Conservation (phyloP, 2,113 vertebrate species). For the Pedionomus torquatus region DNA sequence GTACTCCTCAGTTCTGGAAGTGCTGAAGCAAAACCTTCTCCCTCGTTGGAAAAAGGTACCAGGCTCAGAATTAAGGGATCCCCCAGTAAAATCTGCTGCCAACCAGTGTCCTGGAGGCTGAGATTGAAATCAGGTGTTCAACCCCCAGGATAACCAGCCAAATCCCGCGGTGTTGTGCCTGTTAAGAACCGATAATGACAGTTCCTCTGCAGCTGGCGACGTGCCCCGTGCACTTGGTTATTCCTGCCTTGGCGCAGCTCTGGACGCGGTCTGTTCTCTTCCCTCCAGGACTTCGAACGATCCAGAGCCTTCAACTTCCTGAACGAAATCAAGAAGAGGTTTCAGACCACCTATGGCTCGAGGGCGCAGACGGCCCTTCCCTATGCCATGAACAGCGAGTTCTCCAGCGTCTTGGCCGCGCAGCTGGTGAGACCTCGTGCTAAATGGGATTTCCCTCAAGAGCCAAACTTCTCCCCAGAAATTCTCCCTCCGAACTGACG, state of each 20-base stretch:
- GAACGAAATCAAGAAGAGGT: constrained; percentile 93
- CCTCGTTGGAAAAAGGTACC: background rate
- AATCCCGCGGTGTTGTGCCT: background rate
- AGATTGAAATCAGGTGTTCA: background rate
- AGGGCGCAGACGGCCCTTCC: constrained; percentile 95
- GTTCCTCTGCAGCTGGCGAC: background rate
- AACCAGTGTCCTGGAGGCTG: background rate
- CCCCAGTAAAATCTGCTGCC: background rate
- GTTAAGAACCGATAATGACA: background rate
- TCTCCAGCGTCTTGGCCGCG: constrained; percentile 92
- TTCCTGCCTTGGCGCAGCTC: background rate
- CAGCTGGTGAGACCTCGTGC: constrained; percentile 87
- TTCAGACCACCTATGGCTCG: constrained; percentile 97
- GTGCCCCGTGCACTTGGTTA: accelerated
- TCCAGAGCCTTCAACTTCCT: constrained; percentile 96
- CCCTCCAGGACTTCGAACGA: constrained; percentile 90
- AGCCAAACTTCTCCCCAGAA: background rate
- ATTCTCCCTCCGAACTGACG: too few species aligned
- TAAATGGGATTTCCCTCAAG: background rate
- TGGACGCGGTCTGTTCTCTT: background rate
- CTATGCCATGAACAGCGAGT: constrained; percentile 99
- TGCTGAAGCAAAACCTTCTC: background rate
- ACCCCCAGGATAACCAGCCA: background rate
- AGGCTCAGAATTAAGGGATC: background rate
- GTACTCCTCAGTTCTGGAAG: background rate